Evolutionary conservation across 2,888 invertebrate species (phyloP).

Genomic region (Tholera decimalis): DNA sequence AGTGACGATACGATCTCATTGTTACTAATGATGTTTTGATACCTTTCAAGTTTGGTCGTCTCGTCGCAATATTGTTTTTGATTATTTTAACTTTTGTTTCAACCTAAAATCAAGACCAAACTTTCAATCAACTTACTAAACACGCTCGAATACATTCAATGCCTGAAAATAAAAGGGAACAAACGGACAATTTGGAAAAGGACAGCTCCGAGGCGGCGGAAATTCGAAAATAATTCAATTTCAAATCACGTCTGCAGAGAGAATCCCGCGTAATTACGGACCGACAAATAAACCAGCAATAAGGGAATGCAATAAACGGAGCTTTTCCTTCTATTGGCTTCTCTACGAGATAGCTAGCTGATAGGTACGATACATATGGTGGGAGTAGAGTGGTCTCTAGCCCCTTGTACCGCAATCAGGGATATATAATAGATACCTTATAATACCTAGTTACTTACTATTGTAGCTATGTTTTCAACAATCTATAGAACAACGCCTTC

Average conservation of each 20-base stretch:
- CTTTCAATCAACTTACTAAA: not conserved
- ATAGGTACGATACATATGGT: too few species aligned
- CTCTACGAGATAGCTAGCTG: not conserved
- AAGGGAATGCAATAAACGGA: conserved; percentile 35
- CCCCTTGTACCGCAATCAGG: not conserved
- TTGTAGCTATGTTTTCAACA: not conserved
- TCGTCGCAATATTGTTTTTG: not conserved
- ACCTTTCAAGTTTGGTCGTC: not conserved
- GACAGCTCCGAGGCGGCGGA: conserved; percentile 14
- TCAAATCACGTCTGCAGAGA: conserved; percentile 73
- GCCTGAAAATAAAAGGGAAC: conserved; percentile 19
- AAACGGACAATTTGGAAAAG: conserved; percentile 29
- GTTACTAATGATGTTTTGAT: not conserved
- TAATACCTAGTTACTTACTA: too few species aligned
- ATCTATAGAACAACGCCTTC: too few species aligned
- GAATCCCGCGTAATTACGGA: conserved; percentile 76
- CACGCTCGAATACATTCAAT: conserved; percentile 8
- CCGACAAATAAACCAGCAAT: conserved; percentile 56
- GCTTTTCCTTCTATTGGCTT: conserved; percentile 37
- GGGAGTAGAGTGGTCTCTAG: not conserved
- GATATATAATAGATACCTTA: not conserved
- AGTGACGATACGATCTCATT: not conserved
- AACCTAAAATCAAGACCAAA: not conserved
- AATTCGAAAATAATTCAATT: conserved; percentile 67
- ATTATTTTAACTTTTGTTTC: not conserved